Conservation (phyloP, 2,888 invertebrate genomes). For the Ischnus inquisitorius region DNA sequence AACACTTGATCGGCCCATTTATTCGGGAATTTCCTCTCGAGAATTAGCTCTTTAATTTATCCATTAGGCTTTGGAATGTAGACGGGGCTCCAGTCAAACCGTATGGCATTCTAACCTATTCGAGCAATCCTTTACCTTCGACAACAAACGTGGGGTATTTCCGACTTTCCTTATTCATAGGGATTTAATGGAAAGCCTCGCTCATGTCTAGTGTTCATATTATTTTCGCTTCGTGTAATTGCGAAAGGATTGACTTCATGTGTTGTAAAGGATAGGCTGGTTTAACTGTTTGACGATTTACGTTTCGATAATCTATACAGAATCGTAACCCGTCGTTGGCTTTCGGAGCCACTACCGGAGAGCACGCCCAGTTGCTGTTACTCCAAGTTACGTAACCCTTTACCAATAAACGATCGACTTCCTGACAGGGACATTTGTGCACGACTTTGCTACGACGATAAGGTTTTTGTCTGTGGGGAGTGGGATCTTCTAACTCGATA, state of each 20-base stretch:
- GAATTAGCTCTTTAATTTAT: constrained; percentile 52
- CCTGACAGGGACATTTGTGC: constrained; percentile 39
- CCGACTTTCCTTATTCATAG: constrained; percentile 50
- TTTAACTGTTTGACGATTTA: constrained; percentile 62
- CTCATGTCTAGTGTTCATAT: constrained; percentile 66
- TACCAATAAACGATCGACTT: constrained; percentile 35
- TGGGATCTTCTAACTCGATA: constrained; percentile 52
- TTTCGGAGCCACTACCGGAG: constrained; percentile 51
- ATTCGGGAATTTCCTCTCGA: constrained; percentile 25
- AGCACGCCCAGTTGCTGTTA: constrained; percentile 61
- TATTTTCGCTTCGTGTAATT: constrained; percentile 55
- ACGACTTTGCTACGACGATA: constrained; percentile 50
- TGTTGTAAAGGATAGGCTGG: constrained; percentile 62
- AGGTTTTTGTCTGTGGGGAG: constrained; percentile 57
- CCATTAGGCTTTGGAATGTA: constrained; percentile 63
- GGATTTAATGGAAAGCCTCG: constrained; percentile 64
- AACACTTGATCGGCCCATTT: constrained; percentile 34
- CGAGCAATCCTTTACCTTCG: constrained; percentile 52
- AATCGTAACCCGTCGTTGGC: constrained; percentile 49
- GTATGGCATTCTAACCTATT: constrained; percentile 66
- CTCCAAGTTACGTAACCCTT: constrained; percentile 56
- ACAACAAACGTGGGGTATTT: constrained; percentile 61
- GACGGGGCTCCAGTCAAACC: constrained; percentile 62
- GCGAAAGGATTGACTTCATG: constrained; percentile 62
- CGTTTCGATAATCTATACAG: constrained; percentile 57